Evolutionary conservation across 1,140 invertebrate genomes (phyloP).

Genomic region (Drosophila burlai): DNA sequence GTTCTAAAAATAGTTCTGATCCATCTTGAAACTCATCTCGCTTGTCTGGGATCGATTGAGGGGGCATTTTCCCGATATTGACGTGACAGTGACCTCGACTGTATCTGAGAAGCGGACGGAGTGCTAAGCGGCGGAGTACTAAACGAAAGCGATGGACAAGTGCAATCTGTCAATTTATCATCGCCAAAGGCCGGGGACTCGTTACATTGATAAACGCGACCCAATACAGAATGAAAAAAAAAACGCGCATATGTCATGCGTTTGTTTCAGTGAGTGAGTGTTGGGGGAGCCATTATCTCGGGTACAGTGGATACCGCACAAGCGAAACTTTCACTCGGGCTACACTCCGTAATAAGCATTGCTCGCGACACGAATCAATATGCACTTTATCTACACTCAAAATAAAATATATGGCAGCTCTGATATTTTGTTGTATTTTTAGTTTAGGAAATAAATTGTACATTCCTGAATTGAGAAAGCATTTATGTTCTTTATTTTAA

Average conservation of each 20-base stretch:
- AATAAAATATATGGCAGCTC: neutral
- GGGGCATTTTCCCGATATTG: slow-evolving; percentile 5
- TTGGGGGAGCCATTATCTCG: slow-evolving; percentile 41
- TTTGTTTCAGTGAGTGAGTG: slow-evolving; percentile 18
- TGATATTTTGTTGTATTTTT: neutral
- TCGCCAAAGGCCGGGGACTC: slow-evolving; percentile 41
- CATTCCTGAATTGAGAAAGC: too few species aligned
- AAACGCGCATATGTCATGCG: slow-evolving; percentile 20
- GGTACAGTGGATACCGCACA: slow-evolving; percentile 35
- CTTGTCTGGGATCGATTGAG: slow-evolving; percentile 23
- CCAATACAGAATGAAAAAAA: slow-evolving; percentile 22
- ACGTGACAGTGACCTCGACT: slow-evolving; percentile 39
- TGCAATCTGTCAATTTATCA: slow-evolving; percentile 52
- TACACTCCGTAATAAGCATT: neutral
- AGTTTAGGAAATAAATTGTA: neutral
- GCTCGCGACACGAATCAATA: slow-evolving; percentile 11
- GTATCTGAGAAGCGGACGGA: slow-evolving; percentile 14
- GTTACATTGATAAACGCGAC: slow-evolving; percentile 48
- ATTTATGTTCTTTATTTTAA: too few species aligned
- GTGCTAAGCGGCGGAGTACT: slow-evolving; percentile 22
- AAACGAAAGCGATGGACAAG: slow-evolving; percentile 39
- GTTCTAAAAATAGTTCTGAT: neutral
- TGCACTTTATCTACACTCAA: slow-evolving; percentile 24
- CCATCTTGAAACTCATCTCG: neutral
- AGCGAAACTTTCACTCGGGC: slow-evolving; percentile 23